phyloP scores from a whole-genome alignment of 2,113 vertebrate species.

The Atractosteus spatula region DNA sequence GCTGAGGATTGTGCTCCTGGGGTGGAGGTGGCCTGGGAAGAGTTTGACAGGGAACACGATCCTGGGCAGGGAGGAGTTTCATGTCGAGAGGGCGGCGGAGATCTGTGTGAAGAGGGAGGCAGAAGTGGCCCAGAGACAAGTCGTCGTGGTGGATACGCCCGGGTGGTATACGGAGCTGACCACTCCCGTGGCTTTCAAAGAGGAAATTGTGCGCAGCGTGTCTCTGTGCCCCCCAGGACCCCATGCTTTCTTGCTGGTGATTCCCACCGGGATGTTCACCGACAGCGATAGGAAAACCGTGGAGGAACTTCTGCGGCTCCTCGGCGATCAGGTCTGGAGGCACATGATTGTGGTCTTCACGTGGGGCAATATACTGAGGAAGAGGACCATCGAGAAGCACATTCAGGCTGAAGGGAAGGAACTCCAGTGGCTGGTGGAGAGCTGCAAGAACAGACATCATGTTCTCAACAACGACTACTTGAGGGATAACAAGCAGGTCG shows the following conservation, averaged over 20 bases:
- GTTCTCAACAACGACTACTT: constrained; percentile 67
- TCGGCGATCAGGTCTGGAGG: constrained; percentile 61
- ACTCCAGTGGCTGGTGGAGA: constrained; percentile 65
- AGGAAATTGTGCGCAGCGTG: constrained; percentile 59
- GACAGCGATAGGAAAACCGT: constrained; percentile 59
- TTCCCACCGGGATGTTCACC: constrained; percentile 71
- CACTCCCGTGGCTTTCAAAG: constrained; percentile 57
- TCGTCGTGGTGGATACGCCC: constrained; percentile 67
- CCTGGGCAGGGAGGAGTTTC: constrained; percentile 68
- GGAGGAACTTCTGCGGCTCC: constrained; percentile 63
- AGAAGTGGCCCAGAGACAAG: constrained; percentile 47
- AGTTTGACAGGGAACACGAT: constrained; percentile 73
- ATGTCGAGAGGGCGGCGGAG: constrained; percentile 63
- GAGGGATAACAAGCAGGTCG: constrained; percentile 60
- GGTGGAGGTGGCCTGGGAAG: constrained; percentile 75
- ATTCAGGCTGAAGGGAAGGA: constrained; percentile 65
- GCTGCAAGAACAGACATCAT: constrained; percentile 63
- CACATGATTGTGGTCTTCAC: constrained; percentile 68
- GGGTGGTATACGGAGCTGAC: constrained; percentile 71
- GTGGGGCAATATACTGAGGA: constrained; percentile 60
- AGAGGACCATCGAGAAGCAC: constrained; percentile 64
- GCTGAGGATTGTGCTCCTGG: constrained; percentile 61
- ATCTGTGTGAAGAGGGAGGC: constrained; percentile 65
- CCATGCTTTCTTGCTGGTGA: constrained; percentile 65
- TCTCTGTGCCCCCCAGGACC: constrained; percentile 64